These are phyloP conservation scores for Alsophila aescularia DNA, from an alignment of 2,888 invertebrate genomes.

Conservation along the genomic window DNA sequence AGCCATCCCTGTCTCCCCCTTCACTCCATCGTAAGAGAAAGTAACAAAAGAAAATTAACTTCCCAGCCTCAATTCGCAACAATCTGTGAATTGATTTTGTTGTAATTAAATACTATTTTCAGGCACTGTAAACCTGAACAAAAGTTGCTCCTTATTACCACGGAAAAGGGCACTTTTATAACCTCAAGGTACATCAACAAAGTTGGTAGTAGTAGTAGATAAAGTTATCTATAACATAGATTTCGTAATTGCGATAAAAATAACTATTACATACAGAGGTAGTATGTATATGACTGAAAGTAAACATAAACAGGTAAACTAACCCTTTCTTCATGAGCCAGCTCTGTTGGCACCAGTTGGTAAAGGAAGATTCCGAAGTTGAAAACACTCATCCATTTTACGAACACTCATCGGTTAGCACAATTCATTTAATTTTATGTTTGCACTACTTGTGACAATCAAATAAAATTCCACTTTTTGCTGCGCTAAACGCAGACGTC, in stretches of 20 bases:
- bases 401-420: constrained; percentile 75
- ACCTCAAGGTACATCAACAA: constrained; percentile 58
- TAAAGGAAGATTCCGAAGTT: constrained; percentile 74
- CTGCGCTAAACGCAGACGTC: constrained; percentile 84
- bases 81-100: constrained; percentile 32
- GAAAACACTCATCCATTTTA: constrained; percentile 82
- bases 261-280: constrained; percentile 48
- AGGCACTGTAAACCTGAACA: neutral
- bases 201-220: constrained; percentile 45
- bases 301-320: constrained; percentile 81
- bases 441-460: constrained; percentile 83
- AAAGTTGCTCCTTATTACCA: neutral
- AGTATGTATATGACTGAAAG: constrained; percentile 48
- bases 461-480: constrained; percentile 83
- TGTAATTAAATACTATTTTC: constrained; percentile 3
- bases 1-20: constrained; percentile 72
- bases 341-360: constrained; percentile 77
- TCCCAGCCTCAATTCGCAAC: constrained; percentile 66
- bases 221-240: constrained; percentile 41
- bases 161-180: constrained; percentile 50
- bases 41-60: constrained; percentile 82
- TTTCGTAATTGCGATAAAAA: constrained; percentile 51
- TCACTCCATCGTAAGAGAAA: constrained; percentile 82
- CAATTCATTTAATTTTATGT: constrained; percentile 73
- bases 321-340: constrained; percentile 85